Evolutionary conservation across 2,888 invertebrate species (phyloP), one percentile per base, ranked within the genome.

Genomic region (Amphipoea lucens): DNA sequence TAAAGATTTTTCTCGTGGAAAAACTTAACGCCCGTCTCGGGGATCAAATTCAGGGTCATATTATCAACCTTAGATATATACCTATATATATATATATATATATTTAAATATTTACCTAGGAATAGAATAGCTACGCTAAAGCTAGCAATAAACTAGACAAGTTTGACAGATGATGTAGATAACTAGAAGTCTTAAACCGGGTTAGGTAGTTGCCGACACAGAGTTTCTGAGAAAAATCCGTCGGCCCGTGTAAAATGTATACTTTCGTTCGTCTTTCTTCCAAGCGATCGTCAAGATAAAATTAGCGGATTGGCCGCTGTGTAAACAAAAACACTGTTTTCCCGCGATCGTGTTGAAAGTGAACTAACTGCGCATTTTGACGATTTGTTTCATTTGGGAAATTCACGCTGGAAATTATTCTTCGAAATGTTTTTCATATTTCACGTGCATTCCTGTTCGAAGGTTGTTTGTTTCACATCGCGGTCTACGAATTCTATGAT

Each of bases 301-400:
- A 89, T 90, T 89, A 90, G 90, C 90, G 70, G 82, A 84, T 71
- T 83, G 79, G 81, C 79, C 82, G 71, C 69, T 76, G 74, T 62
- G 88, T 92, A 91, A 92, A 92, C 91, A 90, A 89, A 91, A 90
- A 90, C 91, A 88, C 82, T 87, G 87, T 83, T 88, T 92, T 92
- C 90, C 88, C 89, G 90, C 76, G 77, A 89, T 86, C 78, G 78
- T 81, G 62, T 70, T 69, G 79, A 86, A 83, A 83, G 74, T 76
- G 78, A 84, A 84, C 79, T 76, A 78, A 83, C 82, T 75, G 69
- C 77, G 80, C 74, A 81, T 75, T 85, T 78, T 62, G 69, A 79
- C 67, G 79, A 74, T 78, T 81, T 78, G 74, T 81, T 86, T 79
- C 63, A 72, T 81, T 84, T 73, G 62, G 71, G 65, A 84, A 84